Percentiles rank a stretch among this genome's conserved stretches.
Evolutionary conservation across 2,113 vertebrate species (phyloP).

Genomic region (Lamprotornis superbus): DNA sequence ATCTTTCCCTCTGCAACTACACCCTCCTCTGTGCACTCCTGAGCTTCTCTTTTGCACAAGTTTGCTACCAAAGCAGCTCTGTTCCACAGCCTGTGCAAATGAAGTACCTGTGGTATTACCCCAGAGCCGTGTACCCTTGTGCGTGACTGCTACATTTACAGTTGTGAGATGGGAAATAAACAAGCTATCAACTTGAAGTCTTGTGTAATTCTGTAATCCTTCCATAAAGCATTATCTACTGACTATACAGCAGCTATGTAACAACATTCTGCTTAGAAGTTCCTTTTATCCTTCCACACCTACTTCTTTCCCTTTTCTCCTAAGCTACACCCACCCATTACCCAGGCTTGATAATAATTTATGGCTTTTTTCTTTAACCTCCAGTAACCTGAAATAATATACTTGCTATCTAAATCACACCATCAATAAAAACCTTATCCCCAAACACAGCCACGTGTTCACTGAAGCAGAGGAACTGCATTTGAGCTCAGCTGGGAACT

Average conservation of each 20-base stretch:
- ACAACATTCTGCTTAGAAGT: background rate
- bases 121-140: background rate
- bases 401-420: background rate
- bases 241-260: background rate
- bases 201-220: background rate
- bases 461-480: background rate
- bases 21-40: background rate
- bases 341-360: background rate
- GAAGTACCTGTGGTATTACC: background rate
- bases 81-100: background rate
- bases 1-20: background rate
- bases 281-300: background rate
- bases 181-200: background rate
- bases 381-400: background rate
- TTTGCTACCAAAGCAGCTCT: slow-evolving; percentile 27
- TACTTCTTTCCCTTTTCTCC: background rate
- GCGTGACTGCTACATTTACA: background rate
- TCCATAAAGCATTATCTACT: background rate
- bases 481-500: background rate
- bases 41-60: slow-evolving; percentile 14
- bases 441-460: background rate
- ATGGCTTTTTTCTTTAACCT: background rate
- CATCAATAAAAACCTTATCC: background rate
- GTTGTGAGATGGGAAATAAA: slow-evolving; percentile 55
- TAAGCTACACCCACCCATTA: background rate